Base-by-base conservation (phyloP, 2,797 vertebrate species). In the Hipposideros larvatus region DNA sequence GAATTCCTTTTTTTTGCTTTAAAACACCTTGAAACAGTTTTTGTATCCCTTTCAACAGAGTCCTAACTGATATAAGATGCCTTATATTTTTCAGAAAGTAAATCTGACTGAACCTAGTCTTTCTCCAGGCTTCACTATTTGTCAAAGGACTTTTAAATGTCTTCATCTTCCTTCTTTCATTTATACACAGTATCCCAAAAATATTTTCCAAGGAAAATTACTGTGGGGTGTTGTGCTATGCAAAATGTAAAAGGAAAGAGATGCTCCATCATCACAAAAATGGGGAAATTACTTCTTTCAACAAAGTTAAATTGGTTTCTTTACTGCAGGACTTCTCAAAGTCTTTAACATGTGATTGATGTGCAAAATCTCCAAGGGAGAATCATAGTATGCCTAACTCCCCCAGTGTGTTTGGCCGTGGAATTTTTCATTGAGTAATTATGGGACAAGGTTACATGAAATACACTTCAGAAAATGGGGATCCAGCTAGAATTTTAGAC, bases 71-170 rank as follows among this genome's bases (percentile, higher is more conserved):
- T 31, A 41, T 66, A 87, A 88, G 19, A 77, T 26, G 18, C 4
- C 28, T 16, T 65, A 1, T 77, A 59, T 87, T 95, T 95, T 92
- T 88, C 7, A 91, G 41, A 97, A 91, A 84, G 46, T 71, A 78
- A 51, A 34, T 46, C 37, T 46, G 9, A 75, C 8, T 93, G 31
- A 88, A 31, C 78, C 34, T 79, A 31, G 68, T 84, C 16, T 93
- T 92, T 68, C 37, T 79, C 75, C 15, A 65, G 53, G 4, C 24
- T 75, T 92, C 65, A 51, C 18, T 61, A 8, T 91, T 74, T 61
- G n/a, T 34, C 87, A 1, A 79, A 93, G n/a, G 28, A 71, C 3
- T 34, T 92, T 88, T 90, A 88, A 73, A 90, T 57, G 6, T 53
- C 19, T 48, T 90, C 57, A 22, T 28, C 26, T 34, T 66, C 19